Conservation (phyloP, 2,113 vertebrate genomes). For the Pterocles burchelli region DNA sequence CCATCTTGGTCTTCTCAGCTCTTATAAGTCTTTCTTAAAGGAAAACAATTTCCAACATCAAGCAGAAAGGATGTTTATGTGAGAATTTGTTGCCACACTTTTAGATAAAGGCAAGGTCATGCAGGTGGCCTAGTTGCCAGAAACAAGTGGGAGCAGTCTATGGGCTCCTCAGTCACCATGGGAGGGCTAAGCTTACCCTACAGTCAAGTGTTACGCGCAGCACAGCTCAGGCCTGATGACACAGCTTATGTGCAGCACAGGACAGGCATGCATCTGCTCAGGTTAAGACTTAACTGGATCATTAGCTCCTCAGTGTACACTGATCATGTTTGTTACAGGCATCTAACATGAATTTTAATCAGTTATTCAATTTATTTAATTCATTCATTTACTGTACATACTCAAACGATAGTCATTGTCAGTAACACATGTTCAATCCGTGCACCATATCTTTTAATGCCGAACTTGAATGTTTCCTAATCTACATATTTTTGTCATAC, state of each 20-base stretch:
- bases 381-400: not conserved
- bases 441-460: not conserved
- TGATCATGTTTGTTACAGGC: not conserved
- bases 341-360: not conserved
- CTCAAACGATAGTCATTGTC: not conserved
- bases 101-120: not conserved
- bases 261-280: not conserved
- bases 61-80: not conserved
- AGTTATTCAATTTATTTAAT: not conserved
- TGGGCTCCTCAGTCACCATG: not conserved
- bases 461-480: not conserved
- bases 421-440: not conserved
- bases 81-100: not conserved
- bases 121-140: fast-evolving
- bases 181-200: not conserved
- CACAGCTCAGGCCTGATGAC: not conserved
- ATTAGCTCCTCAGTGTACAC: not conserved
- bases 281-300: not conserved
- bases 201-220: not conserved
- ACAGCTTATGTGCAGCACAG: not conserved
- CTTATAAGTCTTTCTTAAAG: not conserved
- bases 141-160: not conserved
- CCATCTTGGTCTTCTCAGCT: not conserved
- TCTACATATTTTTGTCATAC: not conserved
- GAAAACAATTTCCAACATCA: not conserved